Evolutionary conservation across 2,888 invertebrate genomes (phyloP), one percentile per base, ranked within the genome.

Genomic region (Mesodorylaimus sp.): DNA sequence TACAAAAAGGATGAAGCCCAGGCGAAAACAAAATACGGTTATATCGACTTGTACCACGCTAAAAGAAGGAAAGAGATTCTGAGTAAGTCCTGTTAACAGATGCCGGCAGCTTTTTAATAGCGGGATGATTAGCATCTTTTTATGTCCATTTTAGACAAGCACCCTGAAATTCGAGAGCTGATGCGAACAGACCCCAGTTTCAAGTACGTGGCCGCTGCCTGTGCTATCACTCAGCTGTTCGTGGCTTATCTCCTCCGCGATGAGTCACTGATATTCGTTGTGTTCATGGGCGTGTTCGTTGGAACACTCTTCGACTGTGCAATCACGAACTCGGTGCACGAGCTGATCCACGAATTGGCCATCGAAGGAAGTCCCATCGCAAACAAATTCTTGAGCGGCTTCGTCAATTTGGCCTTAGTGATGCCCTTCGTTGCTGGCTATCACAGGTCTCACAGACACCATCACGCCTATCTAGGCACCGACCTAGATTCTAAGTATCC

Each of bases 401-500:
- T 45, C 10, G 25, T 45, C 21, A 48, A 48, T 23, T 26, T 21
- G 19, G n/a, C 43, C 10, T 7, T 47, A 19, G 49, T 23, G 10
- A 47, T 24, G 45, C 49, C 49, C 3, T 26, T 37, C 2, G 7
- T 48, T 5, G 49, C 45, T 3, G 49, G 49, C 7, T 48, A 48
- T 23, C 43, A 48, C 29, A 16, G 28, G 3, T 42, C 43, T 3
- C 49, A 48, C 29, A 13, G 49, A 21, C 23, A 41, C 21, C 49
- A 48, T 26, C 49, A 48, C 26, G 19, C 37, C 19, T 48, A 25
- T 46, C 37, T 48, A 27, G 49, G 49, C n/a, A 47, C 49, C 2
- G 21, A 48, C 23, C 19, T 48, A 44, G 49, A 48, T 29, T 44
- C 25, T 3, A 48, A 48, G 23, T 48, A 48, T 47, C 49, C 49